A percentile compares a stretch with the other conserved stretches of the same genome.
These are phyloP conservation scores for Syrista parreyssii DNA, from an alignment of 2,888 invertebrate species.

Conservation along the genomic window DNA sequence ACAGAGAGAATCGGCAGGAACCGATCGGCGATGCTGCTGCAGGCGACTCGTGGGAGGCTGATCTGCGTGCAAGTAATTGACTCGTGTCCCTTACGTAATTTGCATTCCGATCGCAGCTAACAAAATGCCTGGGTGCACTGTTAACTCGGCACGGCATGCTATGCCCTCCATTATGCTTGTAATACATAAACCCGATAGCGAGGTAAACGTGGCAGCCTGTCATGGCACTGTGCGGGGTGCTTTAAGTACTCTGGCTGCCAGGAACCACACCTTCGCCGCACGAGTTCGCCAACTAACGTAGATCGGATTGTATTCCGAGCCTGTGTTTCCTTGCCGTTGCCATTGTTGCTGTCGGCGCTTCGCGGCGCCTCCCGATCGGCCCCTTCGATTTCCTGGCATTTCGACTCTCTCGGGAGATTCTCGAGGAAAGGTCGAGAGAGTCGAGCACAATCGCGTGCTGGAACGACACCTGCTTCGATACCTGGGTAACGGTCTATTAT, in stretches of 20 bases:
- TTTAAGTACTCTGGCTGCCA: conserved; percentile 25
- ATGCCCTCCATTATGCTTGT: conserved; percentile 36
- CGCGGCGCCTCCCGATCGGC: neutral
- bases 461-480: conserved; percentile 18
- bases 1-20: neutral
- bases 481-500: conserved; percentile 40
- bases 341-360: neutral
- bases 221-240: neutral
- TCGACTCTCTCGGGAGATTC: neutral
- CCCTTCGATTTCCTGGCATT: neutral
- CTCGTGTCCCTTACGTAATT: conserved; percentile 42
- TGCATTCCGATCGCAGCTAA: conserved; percentile 46
- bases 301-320: neutral
- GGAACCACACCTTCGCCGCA: conserved; percentile 33
- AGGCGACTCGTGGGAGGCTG: neutral
- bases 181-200: conserved; percentile 51
- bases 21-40: neutral
- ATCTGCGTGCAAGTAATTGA: conserved; percentile 32
- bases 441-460: neutral
- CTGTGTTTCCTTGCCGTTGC: neutral
- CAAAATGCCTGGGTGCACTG: conserved; percentile 45
- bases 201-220: conserved; percentile 16
- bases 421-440: neutral
- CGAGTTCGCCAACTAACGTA: neutral
- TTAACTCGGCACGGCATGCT: conserved; percentile 47